Base-by-base conservation (phyloP, 35 echinoderm and acorn worm species). In the Apostichopus parvimensis region DNA sequence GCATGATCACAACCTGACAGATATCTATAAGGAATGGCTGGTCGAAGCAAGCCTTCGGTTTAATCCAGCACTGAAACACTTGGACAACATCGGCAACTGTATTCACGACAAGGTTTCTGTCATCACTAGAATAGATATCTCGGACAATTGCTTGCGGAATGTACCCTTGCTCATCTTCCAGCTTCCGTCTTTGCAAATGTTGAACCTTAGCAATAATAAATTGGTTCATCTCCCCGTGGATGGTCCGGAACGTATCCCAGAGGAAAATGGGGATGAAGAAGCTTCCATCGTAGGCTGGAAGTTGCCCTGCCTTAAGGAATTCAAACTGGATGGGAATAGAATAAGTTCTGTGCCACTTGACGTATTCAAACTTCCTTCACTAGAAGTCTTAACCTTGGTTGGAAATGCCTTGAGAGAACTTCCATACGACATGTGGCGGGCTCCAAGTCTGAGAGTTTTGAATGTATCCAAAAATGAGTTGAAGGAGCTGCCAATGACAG, bases 371-470 rank as follows among this genome's bases (percentile, higher is more conserved):
- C 84, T 99, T 11, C 95, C 97, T 0, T 64, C 77, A 24, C 77
- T 99, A 55, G 97, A 96, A 58, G 52, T 71, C 77, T 68, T 96
- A 58, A 83, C 83, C 18, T 79, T 95, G 15, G 90, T 90, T 28
- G 73, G 87, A 52, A 99, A 99, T 78, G 23, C 84, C 56, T 60
- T 99, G 12, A 87, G 87, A 34, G 76, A 90, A 45, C 28, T 99
- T 9, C 97, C 97, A 23, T 99, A 94, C 94, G 95, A 94, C 81
- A 99, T 99, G 97, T 99, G 97, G 97, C 90, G 93, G 73, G 87
- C 95, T 18, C 94, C 97, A n/a, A 96, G 94, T 52, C 87, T 99
- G 56, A 96, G 91, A 77, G 92, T 70, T 53, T 87, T 96, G 22
- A 94, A 96, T 78, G 77, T 99, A 9, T 96, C 95, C 15, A 87